phyloP scores from a whole-genome alignment of 2,888 invertebrate species.

The Helleia helle region DNA sequence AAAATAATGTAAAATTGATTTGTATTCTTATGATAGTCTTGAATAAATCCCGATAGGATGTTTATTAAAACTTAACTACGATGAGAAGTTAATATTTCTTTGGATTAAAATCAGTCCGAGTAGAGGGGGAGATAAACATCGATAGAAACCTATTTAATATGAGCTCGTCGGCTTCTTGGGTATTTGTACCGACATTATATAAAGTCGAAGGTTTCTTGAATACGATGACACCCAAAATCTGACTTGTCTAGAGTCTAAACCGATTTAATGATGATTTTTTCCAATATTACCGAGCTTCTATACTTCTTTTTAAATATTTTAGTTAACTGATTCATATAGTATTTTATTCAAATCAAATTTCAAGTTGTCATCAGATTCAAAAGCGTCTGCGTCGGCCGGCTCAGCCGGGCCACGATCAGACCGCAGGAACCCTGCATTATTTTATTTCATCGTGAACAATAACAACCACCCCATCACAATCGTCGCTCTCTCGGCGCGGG shows the following conservation, averaged over 20 bases:
- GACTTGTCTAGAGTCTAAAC: not conserved
- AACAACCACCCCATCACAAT: not conserved
- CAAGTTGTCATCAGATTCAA: not conserved
- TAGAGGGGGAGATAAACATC: not conserved
- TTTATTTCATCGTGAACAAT: not conserved
- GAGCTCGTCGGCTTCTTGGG: not conserved
- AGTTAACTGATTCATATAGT: no score
- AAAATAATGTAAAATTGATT: conserved; percentile 4
- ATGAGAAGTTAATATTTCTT: not conserved
- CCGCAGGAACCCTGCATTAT: not conserved
- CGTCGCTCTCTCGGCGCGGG: not conserved
- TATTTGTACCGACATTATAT: not conserved
- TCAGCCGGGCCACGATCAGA: no score
- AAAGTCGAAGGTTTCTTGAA: no score
- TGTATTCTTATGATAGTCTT: not conserved
- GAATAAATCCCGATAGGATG: not conserved
- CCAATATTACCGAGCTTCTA: no score
- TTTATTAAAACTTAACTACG: not conserved
- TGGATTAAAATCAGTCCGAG: conserved; percentile 6
- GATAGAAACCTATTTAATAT: not conserved
- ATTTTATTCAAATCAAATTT: not conserved
- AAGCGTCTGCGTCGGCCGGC: no score
- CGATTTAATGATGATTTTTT: no score
- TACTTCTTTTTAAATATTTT: no score
- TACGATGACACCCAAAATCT: not conserved